Percentiles rank a stretch among this genome's conserved stretches.
Conservation (phyloP, 1,140 invertebrate species). For the Mizuhopecten yessoensis region DNA sequence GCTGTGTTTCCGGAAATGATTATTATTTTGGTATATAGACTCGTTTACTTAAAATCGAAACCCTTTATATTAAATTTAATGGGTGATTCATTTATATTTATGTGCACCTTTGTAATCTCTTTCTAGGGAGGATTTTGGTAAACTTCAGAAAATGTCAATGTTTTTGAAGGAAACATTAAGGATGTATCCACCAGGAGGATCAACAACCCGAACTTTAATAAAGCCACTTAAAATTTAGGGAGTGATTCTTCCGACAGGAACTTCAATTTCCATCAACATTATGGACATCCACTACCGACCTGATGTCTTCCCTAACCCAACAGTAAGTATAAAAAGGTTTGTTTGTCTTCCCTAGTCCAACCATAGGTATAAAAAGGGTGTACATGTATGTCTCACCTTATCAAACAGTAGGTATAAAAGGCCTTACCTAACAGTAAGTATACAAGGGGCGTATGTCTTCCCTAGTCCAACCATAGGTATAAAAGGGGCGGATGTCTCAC, state of each 20-base stretch:
- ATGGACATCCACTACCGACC: conserved; percentile 68
- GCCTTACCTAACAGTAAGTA: no score
- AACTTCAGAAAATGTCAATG: conserved; percentile 78
- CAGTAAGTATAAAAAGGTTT: conserved; percentile 55
- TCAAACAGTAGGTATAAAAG: no score
- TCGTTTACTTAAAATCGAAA: no score
- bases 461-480: no score
- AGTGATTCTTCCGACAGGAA: conserved; percentile 59
- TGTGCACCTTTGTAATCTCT: background rate
- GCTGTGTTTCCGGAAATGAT: no score
- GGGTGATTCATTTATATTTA: no score
- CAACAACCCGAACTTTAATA: conserved; percentile 89
- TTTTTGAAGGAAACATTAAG: conserved; percentile 82
- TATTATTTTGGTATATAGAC: no score
- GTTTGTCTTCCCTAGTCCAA: no score
- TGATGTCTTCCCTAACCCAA: conserved; percentile 64
- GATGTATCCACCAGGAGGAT: conserved; percentile 84
- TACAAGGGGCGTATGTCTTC: no score
- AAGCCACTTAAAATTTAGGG: conserved; percentile 85
- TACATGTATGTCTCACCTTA: background rate
- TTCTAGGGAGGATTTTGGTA: conserved; percentile 71
- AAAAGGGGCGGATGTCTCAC: no score
- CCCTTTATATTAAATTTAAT: no score
- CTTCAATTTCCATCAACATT: conserved; percentile 58
- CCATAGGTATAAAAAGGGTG: no score